phyloP scores from a whole-genome alignment of 2,888 invertebrate species.

The Bruchidius siliquastri region DNA sequence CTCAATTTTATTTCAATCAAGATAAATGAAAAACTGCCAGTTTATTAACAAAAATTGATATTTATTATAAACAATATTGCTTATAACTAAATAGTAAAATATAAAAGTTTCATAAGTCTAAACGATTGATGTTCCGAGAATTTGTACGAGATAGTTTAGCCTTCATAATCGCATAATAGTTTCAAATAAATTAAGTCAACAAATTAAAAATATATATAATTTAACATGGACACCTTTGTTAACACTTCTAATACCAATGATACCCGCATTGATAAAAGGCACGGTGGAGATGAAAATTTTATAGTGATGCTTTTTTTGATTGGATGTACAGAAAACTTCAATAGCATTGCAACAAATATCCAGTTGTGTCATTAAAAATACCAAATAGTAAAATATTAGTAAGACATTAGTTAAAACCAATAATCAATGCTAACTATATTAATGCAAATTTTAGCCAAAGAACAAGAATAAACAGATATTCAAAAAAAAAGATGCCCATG shows the following conservation, averaged over 20 bases:
- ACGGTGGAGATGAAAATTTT: neutral
- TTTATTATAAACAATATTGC: conserved; percentile 23
- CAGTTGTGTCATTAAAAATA: no score
- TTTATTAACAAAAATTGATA: conserved; percentile 16
- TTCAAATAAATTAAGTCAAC: neutral
- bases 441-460: neutral
- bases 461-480: neutral
- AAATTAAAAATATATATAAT: neutral
- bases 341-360: no score
- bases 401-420: no score
- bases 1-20: conserved; percentile 1
- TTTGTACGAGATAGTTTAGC: neutral
- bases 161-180: neutral
- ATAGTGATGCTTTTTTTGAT: no score
- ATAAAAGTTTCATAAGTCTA: conserved; percentile 12
- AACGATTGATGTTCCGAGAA: conserved; percentile 3
- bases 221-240: neutral
- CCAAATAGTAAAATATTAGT: no score
- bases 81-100: conserved; percentile 27
- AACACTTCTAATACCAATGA: neutral
- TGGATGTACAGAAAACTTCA: no score
- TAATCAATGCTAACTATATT: no score
- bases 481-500: neutral
- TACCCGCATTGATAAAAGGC: neutral
- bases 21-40: conserved; percentile 15